phyloP scores from a whole-genome alignment of 2,797 vertebrate species.

The Sebastes vulpes region DNA sequence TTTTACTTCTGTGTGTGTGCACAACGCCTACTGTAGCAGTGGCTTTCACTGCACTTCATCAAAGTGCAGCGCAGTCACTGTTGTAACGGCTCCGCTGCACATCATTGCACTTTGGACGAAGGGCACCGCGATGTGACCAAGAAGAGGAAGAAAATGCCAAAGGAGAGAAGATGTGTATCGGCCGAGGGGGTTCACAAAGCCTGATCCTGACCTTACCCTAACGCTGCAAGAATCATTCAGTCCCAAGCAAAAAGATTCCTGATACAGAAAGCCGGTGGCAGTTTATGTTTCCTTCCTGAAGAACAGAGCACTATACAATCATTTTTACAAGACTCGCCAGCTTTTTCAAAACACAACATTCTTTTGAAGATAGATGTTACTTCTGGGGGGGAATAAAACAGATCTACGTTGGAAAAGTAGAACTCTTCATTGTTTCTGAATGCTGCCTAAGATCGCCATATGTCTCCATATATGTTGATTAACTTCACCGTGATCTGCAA shows the following conservation, averaged over 20 bases:
- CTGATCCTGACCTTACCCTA: neutral
- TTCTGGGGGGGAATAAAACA: neutral
- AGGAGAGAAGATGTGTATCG: neutral
- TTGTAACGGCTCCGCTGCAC: neutral
- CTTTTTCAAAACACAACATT: neutral
- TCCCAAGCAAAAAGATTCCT: neutral
- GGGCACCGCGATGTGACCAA: neutral
- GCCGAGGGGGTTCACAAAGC: neutral
- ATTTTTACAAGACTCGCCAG: neutral
- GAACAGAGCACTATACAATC: neutral
- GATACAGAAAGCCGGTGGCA: neutral
- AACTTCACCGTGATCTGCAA: neutral
- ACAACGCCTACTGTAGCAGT: neutral
- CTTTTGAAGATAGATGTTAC: neutral
- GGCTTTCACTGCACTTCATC: neutral
- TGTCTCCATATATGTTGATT: neutral
- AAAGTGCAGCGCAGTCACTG: neutral
- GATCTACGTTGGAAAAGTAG: neutral
- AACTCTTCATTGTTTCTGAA: neutral
- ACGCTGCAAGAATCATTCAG: neutral
- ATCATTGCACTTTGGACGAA: neutral
- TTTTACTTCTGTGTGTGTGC: neutral
- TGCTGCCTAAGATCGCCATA: neutral
- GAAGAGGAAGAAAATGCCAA: neutral
- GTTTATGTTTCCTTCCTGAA: neutral